These are phyloP conservation scores for Festucalex cinctus DNA, from an alignment of 2,113 vertebrate genomes.

Conservation along the genomic window DNA sequence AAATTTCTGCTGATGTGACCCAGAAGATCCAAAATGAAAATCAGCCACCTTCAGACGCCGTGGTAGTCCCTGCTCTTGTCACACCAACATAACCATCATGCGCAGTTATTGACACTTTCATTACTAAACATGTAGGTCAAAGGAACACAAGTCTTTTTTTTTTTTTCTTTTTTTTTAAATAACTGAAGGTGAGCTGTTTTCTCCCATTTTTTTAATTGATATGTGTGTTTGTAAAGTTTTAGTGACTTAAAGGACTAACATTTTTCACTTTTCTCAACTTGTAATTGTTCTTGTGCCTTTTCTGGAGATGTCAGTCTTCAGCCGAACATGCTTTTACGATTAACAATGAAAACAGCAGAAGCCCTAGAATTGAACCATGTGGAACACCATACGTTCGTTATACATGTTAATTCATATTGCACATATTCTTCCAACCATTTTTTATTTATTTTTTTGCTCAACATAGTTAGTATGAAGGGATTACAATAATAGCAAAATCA, in stretches of 20 bases:
- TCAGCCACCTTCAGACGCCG: conserved; percentile 29
- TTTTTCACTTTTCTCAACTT: neutral
- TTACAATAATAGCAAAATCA: no score
- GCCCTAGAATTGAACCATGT: no score
- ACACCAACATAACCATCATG: conserved; percentile 67
- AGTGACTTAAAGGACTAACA: neutral
- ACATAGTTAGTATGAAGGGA: no score
- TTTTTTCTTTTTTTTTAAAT: neutral
- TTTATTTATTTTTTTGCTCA: no score
- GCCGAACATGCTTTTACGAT: neutral
- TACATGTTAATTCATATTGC: no score
- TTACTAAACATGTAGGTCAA: conserved; percentile 29
- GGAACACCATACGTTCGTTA: no score
- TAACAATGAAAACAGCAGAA: no score
- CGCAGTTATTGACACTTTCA: conserved; percentile 20
- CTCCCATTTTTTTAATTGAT: no score
- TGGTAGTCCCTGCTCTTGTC: conserved; percentile 57
- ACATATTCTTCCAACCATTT: no score
- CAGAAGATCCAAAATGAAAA: conserved; percentile 79
- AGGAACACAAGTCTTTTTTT: neutral
- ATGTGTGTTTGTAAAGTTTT: neutral
- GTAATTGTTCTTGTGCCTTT: neutral
- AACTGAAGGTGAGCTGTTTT: neutral
- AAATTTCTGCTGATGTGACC: conserved; percentile 70
- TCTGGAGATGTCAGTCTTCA: neutral